Percentiles rank a stretch among this genome's conserved stretches.
Conservation (phyloP, 2,113 vertebrate species). For the Circaetus gallicus region DNA sequence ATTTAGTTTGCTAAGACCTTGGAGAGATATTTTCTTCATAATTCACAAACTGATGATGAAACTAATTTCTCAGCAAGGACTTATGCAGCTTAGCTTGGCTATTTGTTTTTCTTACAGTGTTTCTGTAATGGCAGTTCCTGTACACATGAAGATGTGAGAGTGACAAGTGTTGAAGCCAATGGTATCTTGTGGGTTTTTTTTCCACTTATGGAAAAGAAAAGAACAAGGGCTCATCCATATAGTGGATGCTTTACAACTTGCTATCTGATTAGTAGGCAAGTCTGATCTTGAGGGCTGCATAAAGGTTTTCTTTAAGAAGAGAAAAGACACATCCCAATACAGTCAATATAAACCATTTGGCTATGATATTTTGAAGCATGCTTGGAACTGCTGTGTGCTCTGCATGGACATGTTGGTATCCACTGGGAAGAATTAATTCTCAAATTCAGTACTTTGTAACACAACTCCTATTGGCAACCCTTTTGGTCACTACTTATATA, state of each 20-base stretch:
- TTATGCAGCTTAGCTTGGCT: neutral
- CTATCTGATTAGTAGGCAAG: neutral
- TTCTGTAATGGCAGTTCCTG: neutral
- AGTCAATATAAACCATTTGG: neutral
- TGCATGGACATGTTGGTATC: neutral
- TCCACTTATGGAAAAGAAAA: neutral
- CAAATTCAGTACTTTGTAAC: neutral
- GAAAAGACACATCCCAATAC: neutral
- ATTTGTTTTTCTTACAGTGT: neutral
- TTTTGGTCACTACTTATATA: neutral
- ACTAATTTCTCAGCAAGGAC: neutral
- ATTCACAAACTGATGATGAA: neutral
- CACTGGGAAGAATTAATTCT: neutral
- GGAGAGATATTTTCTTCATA: neutral
- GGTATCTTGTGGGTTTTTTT: neutral
- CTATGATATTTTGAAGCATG: neutral
- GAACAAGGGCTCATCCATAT: neutral
- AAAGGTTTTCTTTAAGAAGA: neutral
- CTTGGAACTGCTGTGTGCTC: neutral
- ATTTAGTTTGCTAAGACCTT: neutral
- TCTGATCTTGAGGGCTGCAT: neutral
- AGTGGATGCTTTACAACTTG: neutral
- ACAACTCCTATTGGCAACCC: neutral
- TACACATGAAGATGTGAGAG: neutral
- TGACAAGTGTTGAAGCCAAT: neutral